Evolutionary conservation across 2,113 vertebrate genomes (phyloP), one percentile per base, ranked within the genome.

Genomic region (Paralichthys olivaceus): DNA sequence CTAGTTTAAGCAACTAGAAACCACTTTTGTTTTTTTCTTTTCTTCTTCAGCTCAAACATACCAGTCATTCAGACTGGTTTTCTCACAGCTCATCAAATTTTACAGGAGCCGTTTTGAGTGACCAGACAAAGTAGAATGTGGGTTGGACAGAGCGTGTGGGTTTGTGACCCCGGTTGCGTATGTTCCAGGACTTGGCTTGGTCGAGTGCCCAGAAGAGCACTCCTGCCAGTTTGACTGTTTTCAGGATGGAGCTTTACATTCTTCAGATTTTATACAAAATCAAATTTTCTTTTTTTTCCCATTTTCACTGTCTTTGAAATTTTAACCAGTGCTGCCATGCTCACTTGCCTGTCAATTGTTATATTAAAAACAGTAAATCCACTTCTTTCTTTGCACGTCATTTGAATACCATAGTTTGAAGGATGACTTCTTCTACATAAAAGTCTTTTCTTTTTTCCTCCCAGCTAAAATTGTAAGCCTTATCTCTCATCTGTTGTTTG

Each of bases 261-360:
- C 80, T 88, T 91, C 83, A 85, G 83, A 90, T 90, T 90, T 87
- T 77, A 70, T 87, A 87, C 83, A 79, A 84, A 89, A 84, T 90
- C 62, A 83, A 72, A 84, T 92, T 1, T 28, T 5, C 4, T 51
- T 74, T 17, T 51, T 71, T 34, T 74, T 25, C 17, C 1, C 8
- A 11, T 73, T 83, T 81, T 68, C 5, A 20, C 49, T 74, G 19
- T 63, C 40, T 51, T 49, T 15, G 0, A 65, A 62, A 47, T 53
- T 17, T 7, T 19, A 72, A 45, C 11, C 37, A 0, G 15, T 49
- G 13, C 26, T 29, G 45, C 20, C 3, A 58, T 13, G 4, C 55
- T 69, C 8, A 20, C 47, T 68, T 72, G 29, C 58, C 34, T 70
- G 19, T 83, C 28, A 72, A n/a, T 23, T 5, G 26, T 45, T 59